Conservation (phyloP, 2,888 invertebrate species). For the Campoplex nolae region DNA sequence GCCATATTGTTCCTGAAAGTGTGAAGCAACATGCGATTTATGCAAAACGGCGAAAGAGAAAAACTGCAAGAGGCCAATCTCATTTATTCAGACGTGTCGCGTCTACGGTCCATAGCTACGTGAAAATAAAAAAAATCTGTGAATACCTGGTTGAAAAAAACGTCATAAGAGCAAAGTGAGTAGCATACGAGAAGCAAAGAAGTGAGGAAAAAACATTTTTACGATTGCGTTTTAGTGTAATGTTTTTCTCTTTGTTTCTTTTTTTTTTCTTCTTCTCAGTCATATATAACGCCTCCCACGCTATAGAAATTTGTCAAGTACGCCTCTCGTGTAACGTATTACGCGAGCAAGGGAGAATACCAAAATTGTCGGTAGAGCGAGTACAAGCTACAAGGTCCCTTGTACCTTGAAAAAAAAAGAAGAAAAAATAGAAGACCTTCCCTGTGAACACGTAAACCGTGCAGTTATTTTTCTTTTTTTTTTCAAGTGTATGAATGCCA, state of each 20-base stretch:
- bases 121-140: slow-evolving; percentile 1
- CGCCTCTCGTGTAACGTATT: slow-evolving; percentile 34
- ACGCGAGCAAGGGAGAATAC: slow-evolving; percentile 12
- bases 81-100: slow-evolving; percentile 34
- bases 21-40: slow-evolving; percentile 17
- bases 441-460: slow-evolving; percentile 24
- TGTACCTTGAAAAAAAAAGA: slow-evolving; percentile 2
- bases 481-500: slow-evolving; percentile 29
- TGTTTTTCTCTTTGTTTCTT: slow-evolving; percentile 36
- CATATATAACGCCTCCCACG: slow-evolving; percentile 32
- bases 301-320: slow-evolving; percentile 42
- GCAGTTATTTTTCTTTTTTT: neutral
- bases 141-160: slow-evolving; percentile 30
- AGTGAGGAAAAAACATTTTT: slow-evolving; percentile 36
- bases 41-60: neutral
- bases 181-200: neutral
- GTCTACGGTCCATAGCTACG: neutral
- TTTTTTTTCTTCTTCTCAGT: slow-evolving; percentile 3
- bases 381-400: slow-evolving; percentile 22
- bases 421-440: slow-evolving; percentile 1
- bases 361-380: slow-evolving; percentile 35
- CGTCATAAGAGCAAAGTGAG: slow-evolving; percentile 35
- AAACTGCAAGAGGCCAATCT: slow-evolving; percentile 30
- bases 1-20: slow-evolving; percentile 26
- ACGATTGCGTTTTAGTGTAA: slow-evolving; percentile 55